Percentiles rank a stretch among this genome's conserved stretches.
Evolutionary conservation across 2,113 vertebrate species (phyloP).

Genomic region (Eira barbara): DNA sequence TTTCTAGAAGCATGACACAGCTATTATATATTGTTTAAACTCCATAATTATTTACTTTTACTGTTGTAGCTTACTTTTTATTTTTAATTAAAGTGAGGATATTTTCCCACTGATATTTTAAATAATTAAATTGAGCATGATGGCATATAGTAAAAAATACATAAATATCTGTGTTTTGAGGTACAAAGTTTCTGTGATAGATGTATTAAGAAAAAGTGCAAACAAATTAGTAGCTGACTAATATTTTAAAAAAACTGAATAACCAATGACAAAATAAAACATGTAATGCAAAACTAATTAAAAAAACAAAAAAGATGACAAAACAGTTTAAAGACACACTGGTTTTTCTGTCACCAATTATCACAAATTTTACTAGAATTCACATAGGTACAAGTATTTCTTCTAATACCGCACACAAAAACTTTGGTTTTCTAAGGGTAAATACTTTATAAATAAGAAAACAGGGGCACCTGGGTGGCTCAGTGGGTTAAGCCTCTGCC

Average conservation of each 20-base stretch:
- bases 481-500: too few species aligned
- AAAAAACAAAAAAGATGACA: background rate
- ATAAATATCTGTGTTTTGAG: background rate
- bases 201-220: background rate
- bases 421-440: background rate
- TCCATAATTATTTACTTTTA: background rate
- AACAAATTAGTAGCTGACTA: background rate
- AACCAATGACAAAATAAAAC: background rate
- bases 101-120: background rate
- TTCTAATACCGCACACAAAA: background rate
- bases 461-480: background rate
- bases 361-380: background rate
- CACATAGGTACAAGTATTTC: background rate
- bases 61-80: background rate
- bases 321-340: background rate
- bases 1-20: background rate
- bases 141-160: background rate
- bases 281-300: background rate
- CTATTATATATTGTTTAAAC: background rate
- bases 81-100: background rate
- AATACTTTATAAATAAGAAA: background rate
- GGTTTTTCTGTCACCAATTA: background rate
- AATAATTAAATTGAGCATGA: background rate
- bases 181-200: background rate
- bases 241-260: background rate